A percentile compares a stretch with the other conserved stretches of the same genome.
Evolutionary conservation across 2,113 vertebrate genomes (phyloP).

Genomic region (Willisornis vidua): DNA sequence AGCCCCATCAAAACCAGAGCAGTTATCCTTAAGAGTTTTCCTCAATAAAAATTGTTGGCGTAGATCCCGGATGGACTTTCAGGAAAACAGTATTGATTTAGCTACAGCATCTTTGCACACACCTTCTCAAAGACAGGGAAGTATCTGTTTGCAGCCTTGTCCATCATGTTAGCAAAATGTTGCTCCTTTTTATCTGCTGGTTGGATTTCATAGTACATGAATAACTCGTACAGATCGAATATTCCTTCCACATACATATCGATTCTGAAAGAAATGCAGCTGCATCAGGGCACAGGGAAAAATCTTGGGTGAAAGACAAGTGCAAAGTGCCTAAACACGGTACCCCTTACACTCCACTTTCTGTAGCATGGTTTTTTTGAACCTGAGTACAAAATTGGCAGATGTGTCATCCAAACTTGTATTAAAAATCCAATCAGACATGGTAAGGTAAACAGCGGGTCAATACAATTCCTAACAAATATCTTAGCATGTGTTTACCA

Average conservation of each 20-base stretch:
- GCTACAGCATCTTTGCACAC: background rate
- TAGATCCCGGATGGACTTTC: background rate
- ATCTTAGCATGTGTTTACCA: background rate
- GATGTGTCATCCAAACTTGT: background rate
- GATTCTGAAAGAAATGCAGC: conserved; percentile 70
- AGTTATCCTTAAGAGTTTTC: background rate
- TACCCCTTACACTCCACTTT: background rate
- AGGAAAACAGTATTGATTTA: background rate
- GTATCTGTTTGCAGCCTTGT: conserved; percentile 77
- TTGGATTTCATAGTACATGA: conserved; percentile 38
- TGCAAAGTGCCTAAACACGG: background rate
- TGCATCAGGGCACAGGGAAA: rapidly evolving
- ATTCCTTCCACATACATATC: conserved; percentile 84
- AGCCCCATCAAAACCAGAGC: background rate
- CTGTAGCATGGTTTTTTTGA: background rate
- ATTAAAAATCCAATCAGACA: background rate
- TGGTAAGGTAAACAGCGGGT: background rate
- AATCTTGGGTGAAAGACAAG: background rate
- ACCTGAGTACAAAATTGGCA: background rate
- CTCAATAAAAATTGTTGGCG: background rate
- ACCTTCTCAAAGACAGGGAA: conserved; percentile 88
- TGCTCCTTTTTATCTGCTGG: conserved; percentile 35
- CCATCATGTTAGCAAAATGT: conserved; percentile 60
- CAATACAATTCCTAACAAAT: background rate
- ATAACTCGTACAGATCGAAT: conserved; percentile 75